phyloP scores from a whole-genome alignment of 2,113 vertebrate genomes.

The Himantopus leucocephalus region DNA sequence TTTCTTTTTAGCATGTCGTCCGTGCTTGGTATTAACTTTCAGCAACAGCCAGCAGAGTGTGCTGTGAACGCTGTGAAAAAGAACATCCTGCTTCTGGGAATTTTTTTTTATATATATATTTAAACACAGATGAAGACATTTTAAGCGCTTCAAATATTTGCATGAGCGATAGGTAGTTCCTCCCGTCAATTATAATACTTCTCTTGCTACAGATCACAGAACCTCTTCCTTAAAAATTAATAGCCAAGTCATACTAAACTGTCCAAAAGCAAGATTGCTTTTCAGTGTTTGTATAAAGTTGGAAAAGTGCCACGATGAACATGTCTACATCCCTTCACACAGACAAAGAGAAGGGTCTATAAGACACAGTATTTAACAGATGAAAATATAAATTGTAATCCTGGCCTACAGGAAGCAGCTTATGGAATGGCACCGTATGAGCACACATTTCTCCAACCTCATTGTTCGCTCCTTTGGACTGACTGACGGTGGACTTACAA shows the following conservation, averaged over 20 bases:
- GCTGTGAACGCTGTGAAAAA: constrained; percentile 23
- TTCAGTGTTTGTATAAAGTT: not conserved
- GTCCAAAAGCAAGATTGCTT: not conserved
- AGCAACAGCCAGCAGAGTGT: constrained; percentile 33
- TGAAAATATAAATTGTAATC: not conserved
- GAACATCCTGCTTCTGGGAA: not conserved
- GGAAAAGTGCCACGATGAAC: not conserved
- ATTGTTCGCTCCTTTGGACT: not conserved
- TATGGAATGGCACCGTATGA: not conserved
- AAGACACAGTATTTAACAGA: not conserved
- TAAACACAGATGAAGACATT: constrained; percentile 13
- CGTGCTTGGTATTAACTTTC: not conserved
- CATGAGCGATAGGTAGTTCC: not conserved
- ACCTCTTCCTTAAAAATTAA: constrained; percentile 6
- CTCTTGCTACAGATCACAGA: not conserved
- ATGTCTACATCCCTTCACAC: not conserved
- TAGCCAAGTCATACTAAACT: not conserved
- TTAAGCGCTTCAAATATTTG: not conserved
- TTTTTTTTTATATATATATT: not conserved
- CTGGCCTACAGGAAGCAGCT: not conserved
- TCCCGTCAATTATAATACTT: not conserved
- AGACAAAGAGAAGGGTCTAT: not conserved
- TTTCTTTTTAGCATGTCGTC: not conserved
- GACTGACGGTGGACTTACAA: not conserved
- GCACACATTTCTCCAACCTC: not conserved